phyloP scores from a whole-genome alignment of 2,888 invertebrate genomes.

The Actias luna region DNA sequence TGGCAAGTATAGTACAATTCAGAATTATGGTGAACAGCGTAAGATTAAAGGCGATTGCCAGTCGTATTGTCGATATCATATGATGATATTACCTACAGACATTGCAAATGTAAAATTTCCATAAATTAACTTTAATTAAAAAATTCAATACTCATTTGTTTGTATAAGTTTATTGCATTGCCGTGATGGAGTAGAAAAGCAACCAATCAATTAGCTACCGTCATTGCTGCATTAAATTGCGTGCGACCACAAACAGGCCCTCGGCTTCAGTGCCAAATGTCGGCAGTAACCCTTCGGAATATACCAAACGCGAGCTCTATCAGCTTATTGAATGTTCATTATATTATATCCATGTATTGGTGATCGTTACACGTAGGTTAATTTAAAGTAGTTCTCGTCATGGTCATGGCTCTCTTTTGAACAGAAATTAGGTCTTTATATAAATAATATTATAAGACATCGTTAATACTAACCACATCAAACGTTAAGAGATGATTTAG shows the following conservation, averaged over 20 bases:
- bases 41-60: not conserved
- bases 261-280: slow-evolving; percentile 17
- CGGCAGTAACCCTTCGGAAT: slow-evolving; percentile 22
- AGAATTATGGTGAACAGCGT: not conserved
- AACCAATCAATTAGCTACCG: slow-evolving; percentile 18
- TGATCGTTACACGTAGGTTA: not conserved
- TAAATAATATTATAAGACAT: too few relatives aligned
- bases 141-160: not conserved
- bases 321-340: slow-evolving; percentile 5
- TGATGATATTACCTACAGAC: too few relatives aligned
- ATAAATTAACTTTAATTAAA: not conserved
- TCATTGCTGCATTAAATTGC: slow-evolving; percentile 25
- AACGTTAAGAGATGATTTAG: too few relatives aligned
- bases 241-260: slow-evolving; percentile 27
- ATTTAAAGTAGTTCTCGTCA: not conserved
- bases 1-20: not conserved
- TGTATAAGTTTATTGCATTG: not conserved
- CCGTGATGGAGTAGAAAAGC: slow-evolving; percentile 7
- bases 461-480: too few relatives aligned
- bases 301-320: not conserved
- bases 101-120: not conserved
- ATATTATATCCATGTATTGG: not conserved
- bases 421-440: not conserved
- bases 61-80: not conserved
- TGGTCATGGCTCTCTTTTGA: not conserved